phyloP scores from a whole-genome alignment of 2,888 invertebrate species.

The Ormia ochracea region DNA sequence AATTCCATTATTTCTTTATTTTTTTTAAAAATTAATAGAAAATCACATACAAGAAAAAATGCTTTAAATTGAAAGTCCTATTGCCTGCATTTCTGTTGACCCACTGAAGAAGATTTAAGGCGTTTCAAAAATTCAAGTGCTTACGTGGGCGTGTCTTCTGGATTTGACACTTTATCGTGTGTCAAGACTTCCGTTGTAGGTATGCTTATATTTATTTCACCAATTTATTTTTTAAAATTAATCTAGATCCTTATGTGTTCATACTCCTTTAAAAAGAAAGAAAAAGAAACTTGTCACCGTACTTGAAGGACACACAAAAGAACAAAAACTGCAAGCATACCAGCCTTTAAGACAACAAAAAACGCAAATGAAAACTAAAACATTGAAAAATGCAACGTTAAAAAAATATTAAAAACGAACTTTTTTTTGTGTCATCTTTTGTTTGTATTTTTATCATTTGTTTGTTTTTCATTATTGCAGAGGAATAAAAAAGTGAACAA shows the following conservation, averaged over 20 bases:
- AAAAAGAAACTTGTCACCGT: conserved; percentile 41
- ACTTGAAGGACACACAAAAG: conserved; percentile 56
- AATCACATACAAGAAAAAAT: too few species aligned
- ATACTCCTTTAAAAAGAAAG: neutral
- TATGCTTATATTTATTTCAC: neutral
- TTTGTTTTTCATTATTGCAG: conserved; percentile 50
- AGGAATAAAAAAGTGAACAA: neutral
- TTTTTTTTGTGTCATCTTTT: conserved; percentile 58
- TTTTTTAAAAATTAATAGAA: too few species aligned
- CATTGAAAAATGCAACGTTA: conserved; percentile 2
- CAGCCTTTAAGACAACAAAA: conserved; percentile 15
- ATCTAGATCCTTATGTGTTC: neutral
- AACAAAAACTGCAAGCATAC: conserved; percentile 39
- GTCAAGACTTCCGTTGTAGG: neutral
- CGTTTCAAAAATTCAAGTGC: too few species aligned
- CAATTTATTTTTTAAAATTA: conserved; percentile 19
- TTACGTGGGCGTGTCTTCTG: too few species aligned
- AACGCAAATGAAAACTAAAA: neutral
- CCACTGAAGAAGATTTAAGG: too few species aligned
- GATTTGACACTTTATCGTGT: conserved; percentile 1
- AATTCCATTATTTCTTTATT: too few species aligned
- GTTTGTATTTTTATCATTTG: conserved; percentile 53
- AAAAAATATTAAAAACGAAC: conserved; percentile 27
- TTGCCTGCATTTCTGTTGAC: too few species aligned
- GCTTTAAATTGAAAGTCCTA: too few species aligned